These are phyloP conservation scores for Aporophyla nigra DNA, from an alignment of 2,888 invertebrate species.

Conservation along the genomic window DNA sequence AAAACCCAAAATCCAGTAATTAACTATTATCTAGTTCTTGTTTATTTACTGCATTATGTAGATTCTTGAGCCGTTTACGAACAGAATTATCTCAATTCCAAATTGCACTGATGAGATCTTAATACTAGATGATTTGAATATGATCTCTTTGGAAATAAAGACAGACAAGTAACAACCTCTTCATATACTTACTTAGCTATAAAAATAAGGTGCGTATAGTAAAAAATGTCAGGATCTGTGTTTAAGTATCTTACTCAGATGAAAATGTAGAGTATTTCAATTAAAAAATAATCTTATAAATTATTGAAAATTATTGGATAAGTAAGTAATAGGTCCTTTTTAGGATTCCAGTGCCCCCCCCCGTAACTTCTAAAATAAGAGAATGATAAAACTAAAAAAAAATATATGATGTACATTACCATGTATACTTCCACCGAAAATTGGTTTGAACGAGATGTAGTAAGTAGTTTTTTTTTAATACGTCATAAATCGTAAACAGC, in stretches of 20 bases:
- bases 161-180: neutral
- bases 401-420: too few species aligned
- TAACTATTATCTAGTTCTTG: neutral
- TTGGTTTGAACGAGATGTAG: too few species aligned
- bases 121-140: neutral
- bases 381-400: too few species aligned
- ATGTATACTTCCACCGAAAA: too few species aligned
- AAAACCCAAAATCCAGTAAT: neutral
- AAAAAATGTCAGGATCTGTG: too few species aligned
- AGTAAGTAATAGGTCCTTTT: too few species aligned
- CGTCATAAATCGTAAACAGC: too few species aligned
- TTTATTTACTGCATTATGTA: neutral
- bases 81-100: slow-evolving; percentile 19
- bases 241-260: neutral
- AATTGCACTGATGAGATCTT: slow-evolving; percentile 29
- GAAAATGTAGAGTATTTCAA: neutral
- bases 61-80: slow-evolving; percentile 19
- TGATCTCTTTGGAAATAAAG: slow-evolving; percentile 21
- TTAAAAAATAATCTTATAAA: neutral
- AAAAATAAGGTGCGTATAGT: neutral
- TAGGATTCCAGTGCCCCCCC: too few species aligned
- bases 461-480: too few species aligned
- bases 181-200: neutral
- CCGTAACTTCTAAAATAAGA: too few species aligned
- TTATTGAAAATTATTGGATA: too few species aligned